These are phyloP conservation scores for Hapalemur alaotrensis DNA, from an alignment of 2,797 vertebrate species.

Conservation along the genomic window DNA sequence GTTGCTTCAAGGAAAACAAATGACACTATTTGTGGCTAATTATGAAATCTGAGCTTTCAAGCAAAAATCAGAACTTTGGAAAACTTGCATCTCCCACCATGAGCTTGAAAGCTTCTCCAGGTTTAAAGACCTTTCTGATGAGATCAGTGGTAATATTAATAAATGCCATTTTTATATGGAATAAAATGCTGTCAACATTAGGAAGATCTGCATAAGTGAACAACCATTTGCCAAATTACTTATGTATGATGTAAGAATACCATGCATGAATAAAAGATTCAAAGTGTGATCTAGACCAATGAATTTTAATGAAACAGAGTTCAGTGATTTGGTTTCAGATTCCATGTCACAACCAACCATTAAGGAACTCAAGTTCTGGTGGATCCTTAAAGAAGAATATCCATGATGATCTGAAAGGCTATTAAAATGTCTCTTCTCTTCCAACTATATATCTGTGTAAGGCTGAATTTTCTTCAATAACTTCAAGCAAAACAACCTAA, in stretches of 20 bases:
- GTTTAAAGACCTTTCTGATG: background rate
- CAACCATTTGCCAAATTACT: no score
- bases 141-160: fast-evolving
- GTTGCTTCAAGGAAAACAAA: background rate
- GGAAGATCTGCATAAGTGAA: background rate
- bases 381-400: fast-evolving
- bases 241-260: fast-evolving
- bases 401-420: background rate
- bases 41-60: background rate
- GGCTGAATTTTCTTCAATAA: background rate
- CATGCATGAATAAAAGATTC: background rate
- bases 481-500: background rate
- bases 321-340: fast-evolving
- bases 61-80: background rate
- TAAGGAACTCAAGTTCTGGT: background rate
- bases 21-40: background rate
- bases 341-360: fast-evolving
- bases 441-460: background rate
- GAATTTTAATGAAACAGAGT: background rate
- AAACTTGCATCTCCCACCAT: background rate
- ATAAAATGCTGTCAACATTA: background rate
- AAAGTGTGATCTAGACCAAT: fast-evolving
- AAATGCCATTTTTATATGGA: no score
- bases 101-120: background rate
- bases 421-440: background rate